These are phyloP conservation scores for Pholis gunnellus DNA, from an alignment of 2,113 vertebrate species.

Conservation along the genomic window DNA sequence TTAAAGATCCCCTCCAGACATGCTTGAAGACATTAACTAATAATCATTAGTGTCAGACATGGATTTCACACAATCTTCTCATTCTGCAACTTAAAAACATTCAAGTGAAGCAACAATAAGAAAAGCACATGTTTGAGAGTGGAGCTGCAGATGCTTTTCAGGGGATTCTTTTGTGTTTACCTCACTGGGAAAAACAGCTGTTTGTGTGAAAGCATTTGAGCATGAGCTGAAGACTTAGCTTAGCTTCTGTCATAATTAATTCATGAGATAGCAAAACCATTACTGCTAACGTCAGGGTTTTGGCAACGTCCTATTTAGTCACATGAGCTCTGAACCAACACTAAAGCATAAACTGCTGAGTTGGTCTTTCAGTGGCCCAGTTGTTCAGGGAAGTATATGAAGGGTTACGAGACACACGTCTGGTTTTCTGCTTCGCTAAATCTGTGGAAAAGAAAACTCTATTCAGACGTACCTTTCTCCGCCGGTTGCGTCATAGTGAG, in stretches of 20 bases:
- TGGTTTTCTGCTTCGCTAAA: not conserved
- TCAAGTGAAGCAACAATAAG: not conserved
- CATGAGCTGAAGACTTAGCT: not conserved
- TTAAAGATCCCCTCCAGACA: not conserved
- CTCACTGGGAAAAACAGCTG: not conserved
- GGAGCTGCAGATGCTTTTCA: not conserved
- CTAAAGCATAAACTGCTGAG: constrained; percentile 47
- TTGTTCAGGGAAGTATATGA: not conserved
- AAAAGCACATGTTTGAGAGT: too few species aligned
- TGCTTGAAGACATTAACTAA: not conserved
- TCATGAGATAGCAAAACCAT: not conserved
- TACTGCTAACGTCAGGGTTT: not conserved
- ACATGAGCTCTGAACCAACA: constrained; percentile 5
- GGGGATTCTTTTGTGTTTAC: not conserved
- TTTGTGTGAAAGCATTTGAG: not conserved
- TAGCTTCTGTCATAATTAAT: not conserved
- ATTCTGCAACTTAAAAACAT: not conserved
- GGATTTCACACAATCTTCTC: not conserved
- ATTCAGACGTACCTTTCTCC: constrained; percentile 68
- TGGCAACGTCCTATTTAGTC: not conserved
- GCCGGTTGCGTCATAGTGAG: constrained; percentile 71
- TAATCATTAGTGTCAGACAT: not conserved
- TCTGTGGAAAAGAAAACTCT: not conserved
- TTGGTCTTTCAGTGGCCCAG: not conserved
- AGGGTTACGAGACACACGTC: not conserved